Base-by-base conservation (phyloP, 1,140 invertebrate genomes). In the Drosophila sp. region DNA sequence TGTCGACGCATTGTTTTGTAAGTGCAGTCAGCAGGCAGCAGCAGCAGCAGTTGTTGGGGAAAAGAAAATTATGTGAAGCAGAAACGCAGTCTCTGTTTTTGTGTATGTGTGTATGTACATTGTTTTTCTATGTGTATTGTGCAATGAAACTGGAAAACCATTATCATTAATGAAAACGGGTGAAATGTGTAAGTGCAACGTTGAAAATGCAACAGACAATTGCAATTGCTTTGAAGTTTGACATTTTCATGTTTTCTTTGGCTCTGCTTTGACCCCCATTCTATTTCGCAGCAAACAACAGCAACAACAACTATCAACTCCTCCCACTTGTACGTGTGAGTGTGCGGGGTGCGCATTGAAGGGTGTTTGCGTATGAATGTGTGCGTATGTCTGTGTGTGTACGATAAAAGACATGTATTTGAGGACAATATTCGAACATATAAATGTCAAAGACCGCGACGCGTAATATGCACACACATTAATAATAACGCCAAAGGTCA, bases 401-500 rank as follows among this genome's bases (percentile, higher is more conserved):
- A 78, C 82, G 80, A 83, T 83, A 82, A 78, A 82, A 58, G 66
- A 67, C 13, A 54, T 41, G 54, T 69, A 38, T 21, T 46, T 43
- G 45, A 61, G 76, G 76, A n/a, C n/a, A n/a, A n/a, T n/a, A n/a
- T n/a, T n/a, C n/a, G n/a, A n/a, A n/a, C 48, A 78, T 67, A 48
- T 74, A 87, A 78, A 76, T 86, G 78, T 76, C 82, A 81, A 78
- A 78, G 38, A 66, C 62, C 61, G 40, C 61, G 58, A 71, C 50
- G 63, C 65, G 64, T 89, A 79, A 82, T 84, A 80, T 86, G 67
- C 82, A 87, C 57, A 74, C 65, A 66, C 74, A 87, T 82, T 89
- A 87, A 82, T 89, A 87, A 82, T 82, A 82, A 82, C 78, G 75
- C 40, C 34, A 87, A 89, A 87, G 82, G 82, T 87, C 83, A 87